Conservation (phyloP, 1,140 invertebrate genomes). For the Nixonia krombeini region DNA sequence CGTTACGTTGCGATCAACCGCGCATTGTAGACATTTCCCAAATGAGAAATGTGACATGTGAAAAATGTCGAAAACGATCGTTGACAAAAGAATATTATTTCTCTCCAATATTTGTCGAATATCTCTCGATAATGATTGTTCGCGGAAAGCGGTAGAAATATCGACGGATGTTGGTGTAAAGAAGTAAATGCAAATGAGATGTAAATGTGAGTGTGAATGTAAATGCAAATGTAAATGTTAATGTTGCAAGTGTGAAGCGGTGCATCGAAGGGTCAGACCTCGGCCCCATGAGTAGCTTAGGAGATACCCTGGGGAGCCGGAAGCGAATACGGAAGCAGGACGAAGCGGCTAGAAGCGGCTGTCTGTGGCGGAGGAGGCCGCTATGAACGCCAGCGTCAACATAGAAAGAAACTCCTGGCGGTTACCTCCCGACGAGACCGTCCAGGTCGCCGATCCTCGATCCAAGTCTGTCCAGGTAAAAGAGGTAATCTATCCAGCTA, state of each 20-base stretch:
- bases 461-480: conserved; percentile 80
- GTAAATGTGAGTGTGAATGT: too few species aligned
- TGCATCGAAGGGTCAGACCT: conserved; percentile 54
- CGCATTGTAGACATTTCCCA: too few species aligned
- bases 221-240: too few species aligned
- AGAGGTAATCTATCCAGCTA: conserved; percentile 46
- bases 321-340: conserved; percentile 51
- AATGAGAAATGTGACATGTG: too few species aligned
- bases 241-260: conserved; percentile 57
- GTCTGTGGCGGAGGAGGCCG: conserved; percentile 54
- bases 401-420: conserved; percentile 88
- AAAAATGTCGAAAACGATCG: too few species aligned
- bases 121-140: too few species aligned
- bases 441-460: conserved; percentile 88
- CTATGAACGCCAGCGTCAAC: conserved; percentile 87
- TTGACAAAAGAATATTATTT: too few species aligned
- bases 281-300: conserved; percentile 64
- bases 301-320: conserved; percentile 60
- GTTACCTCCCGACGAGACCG: conserved; percentile 88
- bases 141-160: too few species aligned
- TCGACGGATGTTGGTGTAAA: too few species aligned
- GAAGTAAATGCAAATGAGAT: too few species aligned
- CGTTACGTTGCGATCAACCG: too few species aligned
- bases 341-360: conserved; percentile 50
- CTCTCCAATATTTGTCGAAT: too few species aligned